These are phyloP conservation scores for Podargus strigoides DNA, from an alignment of 2,797 vertebrate genomes.

Conservation along the genomic window DNA sequence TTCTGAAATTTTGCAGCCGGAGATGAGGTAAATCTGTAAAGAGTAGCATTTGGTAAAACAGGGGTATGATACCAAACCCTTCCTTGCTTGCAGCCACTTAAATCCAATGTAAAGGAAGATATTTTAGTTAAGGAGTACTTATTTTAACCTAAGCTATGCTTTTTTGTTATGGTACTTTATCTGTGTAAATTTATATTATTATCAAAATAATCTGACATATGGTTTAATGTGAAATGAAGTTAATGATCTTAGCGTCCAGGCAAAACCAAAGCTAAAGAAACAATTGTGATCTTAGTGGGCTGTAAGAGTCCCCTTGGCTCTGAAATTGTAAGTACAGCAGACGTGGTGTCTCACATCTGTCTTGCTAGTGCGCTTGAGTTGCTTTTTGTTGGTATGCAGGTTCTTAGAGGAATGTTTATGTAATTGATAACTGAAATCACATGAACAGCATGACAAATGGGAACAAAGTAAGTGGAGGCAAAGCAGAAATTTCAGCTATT, in stretches of 20 bases:
- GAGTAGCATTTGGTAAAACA: neutral
- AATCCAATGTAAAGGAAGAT: neutral
- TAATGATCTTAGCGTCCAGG: neutral
- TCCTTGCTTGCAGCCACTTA: neutral
- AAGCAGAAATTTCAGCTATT: neutral
- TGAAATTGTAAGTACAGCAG: neutral
- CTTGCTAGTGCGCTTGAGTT: neutral
- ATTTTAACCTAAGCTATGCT: neutral
- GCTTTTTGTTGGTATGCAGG: neutral
- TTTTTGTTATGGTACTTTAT: neutral
- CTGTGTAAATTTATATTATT: neutral
- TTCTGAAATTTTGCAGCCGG: neutral
- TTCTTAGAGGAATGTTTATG: neutral
- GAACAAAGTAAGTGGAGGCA: neutral
- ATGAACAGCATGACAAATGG: neutral
- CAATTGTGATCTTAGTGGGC: neutral
- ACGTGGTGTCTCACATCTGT: fast-evolving
- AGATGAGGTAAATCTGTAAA: neutral
- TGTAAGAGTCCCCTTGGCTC: neutral
- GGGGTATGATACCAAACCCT: neutral
- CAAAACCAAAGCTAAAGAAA: neutral
- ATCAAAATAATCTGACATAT: neutral
- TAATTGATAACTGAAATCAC: neutral
- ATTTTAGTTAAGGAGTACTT: neutral
- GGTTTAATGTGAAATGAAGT: neutral